These are phyloP conservation scores for Sphenopsis melanotis DNA, from an alignment of 2,797 vertebrate genomes.

Conservation along the genomic window DNA sequence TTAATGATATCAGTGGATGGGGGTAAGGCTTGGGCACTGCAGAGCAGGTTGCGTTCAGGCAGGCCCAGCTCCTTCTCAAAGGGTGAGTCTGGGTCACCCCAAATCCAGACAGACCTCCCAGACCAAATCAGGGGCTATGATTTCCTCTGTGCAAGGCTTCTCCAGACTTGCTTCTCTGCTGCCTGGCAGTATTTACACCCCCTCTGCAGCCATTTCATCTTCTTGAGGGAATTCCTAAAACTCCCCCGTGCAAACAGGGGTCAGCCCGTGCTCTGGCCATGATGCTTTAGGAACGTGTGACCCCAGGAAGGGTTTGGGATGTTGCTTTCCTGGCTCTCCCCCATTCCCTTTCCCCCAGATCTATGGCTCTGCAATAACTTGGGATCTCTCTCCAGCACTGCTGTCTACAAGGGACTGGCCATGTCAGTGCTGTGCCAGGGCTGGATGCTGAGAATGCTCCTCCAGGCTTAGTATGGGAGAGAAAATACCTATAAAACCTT, in stretches of 20 bases:
- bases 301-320: not conserved
- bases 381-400: not conserved
- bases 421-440: accelerated
- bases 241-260: accelerated
- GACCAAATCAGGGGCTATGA: not conserved
- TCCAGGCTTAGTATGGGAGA: not conserved
- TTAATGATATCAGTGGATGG: not conserved
- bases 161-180: not conserved
- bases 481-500: not conserved
- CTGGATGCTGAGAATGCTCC: accelerated
- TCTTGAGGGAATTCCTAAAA: not conserved
- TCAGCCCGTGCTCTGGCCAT: not conserved
- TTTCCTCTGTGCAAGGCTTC: not conserved
- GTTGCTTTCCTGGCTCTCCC: not conserved
- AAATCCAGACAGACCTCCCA: not conserved
- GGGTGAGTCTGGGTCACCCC: not conserved
- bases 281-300: not conserved
- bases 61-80: not conserved
- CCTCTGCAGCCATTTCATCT: not conserved
- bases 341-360: not conserved
- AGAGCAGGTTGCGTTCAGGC: not conserved
- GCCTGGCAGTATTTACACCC: not conserved
- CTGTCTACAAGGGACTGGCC: accelerated
- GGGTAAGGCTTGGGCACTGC: not conserved
- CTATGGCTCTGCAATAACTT: accelerated